Conservation (phyloP, 2,113 vertebrate species). For the Esox niger region DNA sequence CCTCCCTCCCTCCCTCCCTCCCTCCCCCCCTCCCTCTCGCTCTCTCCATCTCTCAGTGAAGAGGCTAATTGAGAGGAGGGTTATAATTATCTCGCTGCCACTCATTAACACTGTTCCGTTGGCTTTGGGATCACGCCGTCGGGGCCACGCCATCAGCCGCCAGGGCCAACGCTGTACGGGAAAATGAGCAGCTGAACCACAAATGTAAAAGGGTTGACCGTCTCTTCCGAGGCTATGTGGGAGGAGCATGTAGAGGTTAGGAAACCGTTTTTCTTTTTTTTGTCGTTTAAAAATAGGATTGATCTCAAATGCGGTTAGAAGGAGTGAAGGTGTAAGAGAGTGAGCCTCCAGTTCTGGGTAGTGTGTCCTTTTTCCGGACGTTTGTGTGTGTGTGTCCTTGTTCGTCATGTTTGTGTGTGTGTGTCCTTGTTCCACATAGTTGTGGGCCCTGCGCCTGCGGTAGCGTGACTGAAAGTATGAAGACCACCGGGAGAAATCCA, state of each 20-base stretch:
- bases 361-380: too few species aligned
- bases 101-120: constrained; percentile 38
- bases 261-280: constrained; percentile 7
- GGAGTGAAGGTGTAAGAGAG: background rate
- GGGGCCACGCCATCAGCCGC: constrained; percentile 23
- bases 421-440: too few species aligned
- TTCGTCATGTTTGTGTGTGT: too few species aligned
- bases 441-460: background rate
- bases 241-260: constrained; percentile 1
- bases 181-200: constrained; percentile 26
- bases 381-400: background rate
- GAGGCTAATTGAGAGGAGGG: background rate
- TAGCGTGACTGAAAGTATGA: background rate
- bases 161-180: background rate
- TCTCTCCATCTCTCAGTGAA: constrained; percentile 7
- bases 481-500: constrained; percentile 8
- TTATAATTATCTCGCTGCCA: constrained; percentile 52
- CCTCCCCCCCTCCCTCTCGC: background rate
- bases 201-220: constrained; percentile 22
- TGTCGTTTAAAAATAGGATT: constrained; percentile 13
- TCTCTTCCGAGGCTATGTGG: constrained; percentile 17
- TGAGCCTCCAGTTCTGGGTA: background rate
- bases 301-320: background rate
- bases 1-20: background rate
- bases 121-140: constrained; percentile 17